Conservation (phyloP, 2,888 invertebrate genomes). For the Diarsia mendica region DNA sequence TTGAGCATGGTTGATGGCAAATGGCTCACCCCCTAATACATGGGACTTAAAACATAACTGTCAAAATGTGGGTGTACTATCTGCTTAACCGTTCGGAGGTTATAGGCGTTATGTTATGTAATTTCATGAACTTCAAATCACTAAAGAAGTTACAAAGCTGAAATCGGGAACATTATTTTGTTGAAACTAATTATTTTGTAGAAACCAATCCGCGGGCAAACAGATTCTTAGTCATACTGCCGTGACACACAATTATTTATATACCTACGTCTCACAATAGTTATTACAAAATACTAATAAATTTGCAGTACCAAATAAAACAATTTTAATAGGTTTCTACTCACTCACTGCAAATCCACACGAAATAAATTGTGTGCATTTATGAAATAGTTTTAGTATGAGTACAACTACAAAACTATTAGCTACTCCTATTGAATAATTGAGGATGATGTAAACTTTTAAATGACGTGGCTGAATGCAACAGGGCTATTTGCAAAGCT, state of each 20-base stretch:
- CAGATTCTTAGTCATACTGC: background rate
- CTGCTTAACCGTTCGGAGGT: too few species aligned
- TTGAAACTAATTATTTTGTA: background rate
- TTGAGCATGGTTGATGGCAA: too few species aligned
- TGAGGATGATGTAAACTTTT: background rate
- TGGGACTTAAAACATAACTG: too few species aligned
- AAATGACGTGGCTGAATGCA: too few species aligned
- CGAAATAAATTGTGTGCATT: background rate
- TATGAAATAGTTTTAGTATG: slow-evolving; percentile 2
- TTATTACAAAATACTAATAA: slow-evolving; percentile 1
- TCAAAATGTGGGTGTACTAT: too few species aligned
- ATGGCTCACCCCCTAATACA: too few species aligned
- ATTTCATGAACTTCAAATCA: background rate
- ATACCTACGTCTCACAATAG: background rate
- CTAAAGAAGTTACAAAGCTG: background rate
- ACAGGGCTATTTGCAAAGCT: too few species aligned
- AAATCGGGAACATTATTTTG: background rate
- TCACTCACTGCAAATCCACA: background rate
- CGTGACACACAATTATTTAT: slow-evolving; percentile 1
- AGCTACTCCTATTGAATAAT: background rate
- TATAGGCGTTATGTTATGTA: too few species aligned
- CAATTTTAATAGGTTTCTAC: slow-evolving; percentile 9
- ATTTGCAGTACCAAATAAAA: slow-evolving; percentile 21
- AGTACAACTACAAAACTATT: background rate
- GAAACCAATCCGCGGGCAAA: background rate